Percentiles rank a stretch among this genome's conserved stretches.
phyloP scores from a whole-genome alignment of 2,888 invertebrate genomes.

The Melanostoma scalare region DNA sequence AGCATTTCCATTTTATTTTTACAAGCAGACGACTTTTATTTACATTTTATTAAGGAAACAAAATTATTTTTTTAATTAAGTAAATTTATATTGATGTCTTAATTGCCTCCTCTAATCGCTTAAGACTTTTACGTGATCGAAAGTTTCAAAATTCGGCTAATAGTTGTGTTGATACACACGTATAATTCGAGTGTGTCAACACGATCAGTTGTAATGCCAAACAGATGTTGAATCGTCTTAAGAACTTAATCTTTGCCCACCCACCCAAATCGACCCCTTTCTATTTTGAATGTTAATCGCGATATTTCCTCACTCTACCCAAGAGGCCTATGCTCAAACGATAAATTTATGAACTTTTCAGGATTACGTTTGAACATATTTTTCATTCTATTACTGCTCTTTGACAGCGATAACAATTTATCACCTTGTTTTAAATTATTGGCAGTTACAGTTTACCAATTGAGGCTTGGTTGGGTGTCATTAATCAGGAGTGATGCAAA shows the following conservation, averaged over 20 bases:
- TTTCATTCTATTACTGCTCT: slow-evolving; percentile 9
- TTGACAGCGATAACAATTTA: slow-evolving; percentile 44
- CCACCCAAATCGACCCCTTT: slow-evolving; percentile 47
- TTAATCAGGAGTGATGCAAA: slow-evolving; percentile 52
- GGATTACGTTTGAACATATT: slow-evolving; percentile 47
- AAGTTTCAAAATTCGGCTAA: slow-evolving; percentile 6
- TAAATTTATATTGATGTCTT: slow-evolving; percentile 14
- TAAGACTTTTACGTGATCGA: slow-evolving; percentile 1
- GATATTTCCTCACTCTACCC: not conserved
- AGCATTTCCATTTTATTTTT: slow-evolving; percentile 14
- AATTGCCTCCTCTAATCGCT: slow-evolving; percentile 14
- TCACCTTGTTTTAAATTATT: slow-evolving; percentile 64
- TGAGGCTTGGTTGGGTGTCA: slow-evolving; percentile 35
- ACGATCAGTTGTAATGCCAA: slow-evolving; percentile 35
- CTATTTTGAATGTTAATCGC: not conserved
- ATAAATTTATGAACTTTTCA: slow-evolving; percentile 45
- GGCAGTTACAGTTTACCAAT: slow-evolving; percentile 48
- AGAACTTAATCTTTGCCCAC: slow-evolving; percentile 7
- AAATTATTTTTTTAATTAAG: slow-evolving; percentile 13
- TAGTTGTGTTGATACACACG: slow-evolving; percentile 44
- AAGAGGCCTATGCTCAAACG: not conserved
- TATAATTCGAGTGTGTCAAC: slow-evolving; percentile 20
- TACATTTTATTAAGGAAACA: not conserved
- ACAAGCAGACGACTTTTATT: not conserved
- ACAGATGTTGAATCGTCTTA: slow-evolving; percentile 33